phyloP scores from a whole-genome alignment of 2,888 invertebrate species.

The Eueremaeus valkanovi region DNA sequence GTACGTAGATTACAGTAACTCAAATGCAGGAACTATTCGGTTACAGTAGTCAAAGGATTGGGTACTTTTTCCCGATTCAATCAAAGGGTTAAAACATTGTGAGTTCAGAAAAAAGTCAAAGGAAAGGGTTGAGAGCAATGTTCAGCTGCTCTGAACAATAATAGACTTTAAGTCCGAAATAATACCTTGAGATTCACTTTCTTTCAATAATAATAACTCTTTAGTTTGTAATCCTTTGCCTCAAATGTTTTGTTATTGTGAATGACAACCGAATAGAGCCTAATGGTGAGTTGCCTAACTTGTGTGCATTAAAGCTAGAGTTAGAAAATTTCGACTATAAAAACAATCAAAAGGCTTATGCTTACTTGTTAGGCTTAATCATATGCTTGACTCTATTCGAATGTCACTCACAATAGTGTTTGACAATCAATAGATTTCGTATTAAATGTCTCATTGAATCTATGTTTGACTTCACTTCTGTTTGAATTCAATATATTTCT shows the following conservation, averaged over 20 bases:
- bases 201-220: background rate
- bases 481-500: background rate
- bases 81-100: background rate
- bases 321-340: too few relatives aligned
- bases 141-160: background rate
- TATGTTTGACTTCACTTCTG: background rate
- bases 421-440: background rate
- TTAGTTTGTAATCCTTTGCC: background rate
- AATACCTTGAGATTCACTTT: background rate
- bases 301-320: too few relatives aligned
- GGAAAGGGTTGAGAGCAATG: slow-evolving; percentile 5
- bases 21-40: background rate
- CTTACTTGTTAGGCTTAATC: too few relatives aligned
- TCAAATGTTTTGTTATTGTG: too few relatives aligned
- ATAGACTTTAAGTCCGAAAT: background rate
- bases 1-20: too few relatives aligned
- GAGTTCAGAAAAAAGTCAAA: background rate
- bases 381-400: too few relatives aligned
- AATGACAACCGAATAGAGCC: too few relatives aligned
- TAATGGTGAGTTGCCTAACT: too few relatives aligned
- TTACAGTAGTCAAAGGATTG: background rate
- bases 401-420: too few relatives aligned
- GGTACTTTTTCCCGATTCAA: background rate
- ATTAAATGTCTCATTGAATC: background rate
- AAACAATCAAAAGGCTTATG: too few relatives aligned